phyloP scores from a whole-genome alignment of 2,888 invertebrate genomes.

The Heliconius erato region DNA sequence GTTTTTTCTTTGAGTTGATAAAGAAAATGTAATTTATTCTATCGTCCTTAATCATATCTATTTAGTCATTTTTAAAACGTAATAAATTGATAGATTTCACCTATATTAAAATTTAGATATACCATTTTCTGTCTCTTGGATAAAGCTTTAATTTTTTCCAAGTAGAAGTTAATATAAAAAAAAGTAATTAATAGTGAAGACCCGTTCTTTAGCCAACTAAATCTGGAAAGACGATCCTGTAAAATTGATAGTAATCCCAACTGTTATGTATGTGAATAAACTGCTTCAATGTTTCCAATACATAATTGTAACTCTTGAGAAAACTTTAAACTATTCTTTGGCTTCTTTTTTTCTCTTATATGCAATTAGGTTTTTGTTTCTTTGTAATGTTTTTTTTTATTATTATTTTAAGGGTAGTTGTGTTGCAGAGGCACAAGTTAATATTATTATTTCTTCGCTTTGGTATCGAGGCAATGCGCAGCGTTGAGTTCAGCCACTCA shows the following conservation, averaged over 20 bases:
- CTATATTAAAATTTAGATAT: not conserved
- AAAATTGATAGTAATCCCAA: not conserved
- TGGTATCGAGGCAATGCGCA: too few species aligned
- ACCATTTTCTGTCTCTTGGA: not conserved
- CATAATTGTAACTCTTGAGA: not conserved
- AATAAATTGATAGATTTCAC: not conserved
- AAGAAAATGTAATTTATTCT: too few species aligned
- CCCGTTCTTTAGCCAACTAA: not conserved
- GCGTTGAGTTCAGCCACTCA: too few species aligned
- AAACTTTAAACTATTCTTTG: not conserved
- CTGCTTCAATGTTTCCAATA: too few species aligned
- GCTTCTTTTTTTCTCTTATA: not conserved
- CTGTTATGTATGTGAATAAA: too few species aligned
- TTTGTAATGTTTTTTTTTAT: too few species aligned
- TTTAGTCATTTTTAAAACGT: not conserved
- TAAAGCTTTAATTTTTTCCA: not conserved
- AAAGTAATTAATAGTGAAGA: not conserved
- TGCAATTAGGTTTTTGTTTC: not conserved
- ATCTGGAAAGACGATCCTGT: not conserved
- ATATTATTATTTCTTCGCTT: too few species aligned
- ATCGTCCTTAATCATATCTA: too few species aligned
- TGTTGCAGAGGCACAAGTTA: too few species aligned
- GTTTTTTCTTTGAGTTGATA: too few species aligned
- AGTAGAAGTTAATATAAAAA: not conserved
- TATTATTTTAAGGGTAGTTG: too few species aligned